A percentile compares a stretch with the other conserved stretches of the same genome.
Conservation (phyloP, 1,140 invertebrate species). For the Glossosoma conforme region DNA sequence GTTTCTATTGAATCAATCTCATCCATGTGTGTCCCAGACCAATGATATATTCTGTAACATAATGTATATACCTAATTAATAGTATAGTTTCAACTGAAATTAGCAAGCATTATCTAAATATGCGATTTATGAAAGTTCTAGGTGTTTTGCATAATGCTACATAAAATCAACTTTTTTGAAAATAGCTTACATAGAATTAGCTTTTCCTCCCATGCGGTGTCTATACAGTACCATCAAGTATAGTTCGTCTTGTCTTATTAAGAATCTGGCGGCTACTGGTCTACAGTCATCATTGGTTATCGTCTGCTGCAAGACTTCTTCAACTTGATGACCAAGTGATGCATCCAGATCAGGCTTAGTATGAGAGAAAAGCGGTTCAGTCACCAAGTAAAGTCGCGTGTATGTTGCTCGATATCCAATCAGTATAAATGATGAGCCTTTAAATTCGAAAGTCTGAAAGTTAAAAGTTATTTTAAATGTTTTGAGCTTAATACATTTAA, state of each 20-base stretch:
- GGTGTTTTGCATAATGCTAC: background rate
- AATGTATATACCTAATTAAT: background rate
- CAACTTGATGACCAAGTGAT: too few species aligned
- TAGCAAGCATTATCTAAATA: too few species aligned
- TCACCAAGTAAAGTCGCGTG: too few species aligned
- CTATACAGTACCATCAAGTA: constrained; percentile 22
- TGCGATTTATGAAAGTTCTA: too few species aligned
- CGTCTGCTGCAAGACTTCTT: constrained; percentile 8
- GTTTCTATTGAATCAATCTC: constrained; percentile 20
- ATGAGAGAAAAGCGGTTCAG: too few species aligned
- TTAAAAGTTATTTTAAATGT: too few species aligned
- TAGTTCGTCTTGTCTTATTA: constrained; percentile 13
- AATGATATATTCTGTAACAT: constrained; percentile 37
- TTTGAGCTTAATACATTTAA: too few species aligned
- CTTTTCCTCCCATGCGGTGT: constrained; percentile 8
- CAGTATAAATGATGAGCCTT: too few species aligned
- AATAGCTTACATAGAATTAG: constrained; percentile 24
- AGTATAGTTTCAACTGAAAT: background rate
- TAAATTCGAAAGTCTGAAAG: too few species aligned
- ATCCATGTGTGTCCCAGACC: constrained; percentile 38
- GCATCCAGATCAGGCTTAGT: too few species aligned
- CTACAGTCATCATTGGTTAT: constrained; percentile 16
- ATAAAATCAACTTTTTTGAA: constrained; percentile 5
- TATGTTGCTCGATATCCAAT: too few species aligned
- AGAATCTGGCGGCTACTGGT: constrained; percentile 14